Base-by-base conservation (phyloP, 2,113 vertebrate genomes). In the Phyllostomus discolor region DNA sequence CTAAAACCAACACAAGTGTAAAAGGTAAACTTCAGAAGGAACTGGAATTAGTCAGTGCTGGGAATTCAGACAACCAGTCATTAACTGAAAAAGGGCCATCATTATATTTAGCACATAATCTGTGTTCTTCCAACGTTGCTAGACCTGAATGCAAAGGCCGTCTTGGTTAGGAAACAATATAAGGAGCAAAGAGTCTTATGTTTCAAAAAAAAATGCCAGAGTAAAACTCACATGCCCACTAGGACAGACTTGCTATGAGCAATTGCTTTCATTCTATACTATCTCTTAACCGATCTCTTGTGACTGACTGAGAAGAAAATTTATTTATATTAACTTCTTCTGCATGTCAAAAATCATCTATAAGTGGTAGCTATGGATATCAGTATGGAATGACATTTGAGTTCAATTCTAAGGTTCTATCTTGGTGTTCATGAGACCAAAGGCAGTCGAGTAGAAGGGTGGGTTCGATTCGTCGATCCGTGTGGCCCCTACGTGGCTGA, bases 311-410 rank as follows among this genome's bases (percentile, higher is more conserved):
- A 97, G 98, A 98, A 98, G 98, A 97, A 98, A 98, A 99, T 97
- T 97, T 98, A 98, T 98, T 98, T 98, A 98, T 98, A 99, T 98
- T 95, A 98, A 96, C 98, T 97, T 98, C 98, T 98, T 98, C 88
- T 88, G 35, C 57, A 88, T 72, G 54, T 90, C 73, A 79, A 41
- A 93, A 93, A 94, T 78, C 38, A 70, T 50, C 85, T 92, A 43
- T 46, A 72, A 28, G 98, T 88, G 82, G 98, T 91, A 96, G 91
- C 97, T 97, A 41, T 1, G 14, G 54, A 35, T 75, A 52, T 28
- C 48, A 66, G 50, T 16, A 70, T 50, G 82, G 78, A 67, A 67
- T 46, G 81, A 80, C 33, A 83, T 86, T 31, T 46, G 67, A 59
- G 31, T 70, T 87, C 41, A 79, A 75, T 41, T 24, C 50, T 31